phyloP scores from a whole-genome alignment of 2,888 invertebrate genomes.

The Sepiola atlantica region DNA sequence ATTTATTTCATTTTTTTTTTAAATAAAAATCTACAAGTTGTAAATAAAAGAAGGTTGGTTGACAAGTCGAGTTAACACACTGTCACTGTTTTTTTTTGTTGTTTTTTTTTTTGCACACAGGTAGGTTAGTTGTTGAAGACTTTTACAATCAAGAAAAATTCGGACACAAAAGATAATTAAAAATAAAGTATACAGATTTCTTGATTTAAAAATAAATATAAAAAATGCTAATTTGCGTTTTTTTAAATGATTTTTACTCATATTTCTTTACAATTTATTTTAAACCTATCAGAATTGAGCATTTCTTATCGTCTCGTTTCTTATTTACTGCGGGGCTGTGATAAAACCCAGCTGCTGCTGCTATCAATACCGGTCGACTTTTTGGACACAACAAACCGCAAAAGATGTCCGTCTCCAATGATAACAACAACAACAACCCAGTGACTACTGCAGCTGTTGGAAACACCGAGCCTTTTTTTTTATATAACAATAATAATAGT shows the following conservation, averaged over 20 bases:
- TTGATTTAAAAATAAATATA: not conserved
- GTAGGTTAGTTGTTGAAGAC: not conserved
- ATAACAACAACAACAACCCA: not conserved
- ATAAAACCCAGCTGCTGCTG: not conserved
- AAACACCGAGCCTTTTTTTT: not conserved
- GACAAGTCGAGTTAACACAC: not conserved
- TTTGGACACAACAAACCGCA: not conserved
- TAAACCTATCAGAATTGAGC: slow-evolving; percentile 35
- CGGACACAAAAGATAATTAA: not conserved
- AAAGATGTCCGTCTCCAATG: not conserved
- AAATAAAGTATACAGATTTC: not conserved
- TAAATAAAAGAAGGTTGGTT: not conserved
- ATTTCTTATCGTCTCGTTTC: not conserved
- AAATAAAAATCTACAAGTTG: not conserved
- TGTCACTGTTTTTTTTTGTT: not conserved
- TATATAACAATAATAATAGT: not conserved
- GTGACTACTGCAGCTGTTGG: not conserved
- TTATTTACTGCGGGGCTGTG: slow-evolving; percentile 44
- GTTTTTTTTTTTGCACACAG: not conserved
- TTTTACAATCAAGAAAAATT: not conserved
- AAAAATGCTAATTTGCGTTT: not conserved
- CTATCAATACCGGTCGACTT: not conserved
- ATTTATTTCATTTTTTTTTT: not conserved
- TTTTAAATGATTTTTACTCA: not conserved
- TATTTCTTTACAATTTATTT: not conserved